phyloP scores from a whole-genome alignment of 2,797 vertebrate genomes.

The Poeciliopsis gracilis region DNA sequence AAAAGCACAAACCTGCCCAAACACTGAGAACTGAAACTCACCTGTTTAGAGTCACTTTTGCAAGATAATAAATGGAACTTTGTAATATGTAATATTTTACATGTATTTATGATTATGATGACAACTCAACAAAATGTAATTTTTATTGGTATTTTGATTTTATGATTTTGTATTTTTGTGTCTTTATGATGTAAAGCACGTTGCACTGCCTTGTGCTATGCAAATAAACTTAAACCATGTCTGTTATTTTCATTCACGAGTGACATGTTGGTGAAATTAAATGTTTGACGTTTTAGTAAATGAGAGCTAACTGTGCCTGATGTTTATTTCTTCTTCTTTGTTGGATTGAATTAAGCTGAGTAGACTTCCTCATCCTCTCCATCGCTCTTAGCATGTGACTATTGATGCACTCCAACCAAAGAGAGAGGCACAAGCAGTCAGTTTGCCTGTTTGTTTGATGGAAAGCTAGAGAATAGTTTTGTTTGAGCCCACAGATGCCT shows the following conservation, averaged over 20 bases:
- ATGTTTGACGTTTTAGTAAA: not conserved
- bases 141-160: not conserved
- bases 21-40: no score
- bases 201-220: no score
- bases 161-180: no score
- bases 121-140: not conserved
- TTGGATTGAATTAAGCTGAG: not conserved
- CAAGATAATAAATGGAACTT: no score
- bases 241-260: not conserved
- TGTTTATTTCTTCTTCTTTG: not conserved
- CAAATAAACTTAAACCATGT: not conserved
- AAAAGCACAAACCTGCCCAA: no score
- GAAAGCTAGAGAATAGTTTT: slow-evolving; percentile 49
- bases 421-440: not conserved
- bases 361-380: not conserved
- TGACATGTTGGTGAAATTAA: not conserved
- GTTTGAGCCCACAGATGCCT: slow-evolving; percentile 34
- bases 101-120: not conserved
- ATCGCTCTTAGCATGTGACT: not conserved
- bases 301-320: not conserved
- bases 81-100: no score
- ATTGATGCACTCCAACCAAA: slow-evolving; percentile 11
- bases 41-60: no score
- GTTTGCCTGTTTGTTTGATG: slow-evolving; percentile 42
- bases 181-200: no score